Evolutionary conservation across 2,797 vertebrate species (phyloP).

Genomic region (Argyrosomus regius): DNA sequence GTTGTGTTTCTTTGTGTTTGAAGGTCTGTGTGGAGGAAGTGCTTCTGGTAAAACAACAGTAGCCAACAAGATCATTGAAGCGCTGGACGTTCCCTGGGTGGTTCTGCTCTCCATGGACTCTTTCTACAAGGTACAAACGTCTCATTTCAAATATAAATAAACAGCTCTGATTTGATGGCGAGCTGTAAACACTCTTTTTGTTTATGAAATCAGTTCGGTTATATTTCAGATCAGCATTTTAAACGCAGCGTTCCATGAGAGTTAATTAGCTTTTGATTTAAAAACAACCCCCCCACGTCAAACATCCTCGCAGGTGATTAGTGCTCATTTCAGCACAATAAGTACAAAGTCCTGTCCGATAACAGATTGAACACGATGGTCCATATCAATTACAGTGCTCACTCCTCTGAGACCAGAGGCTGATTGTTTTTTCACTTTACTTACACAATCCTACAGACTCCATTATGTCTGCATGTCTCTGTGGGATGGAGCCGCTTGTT

Average conservation of each 20-base stretch:
- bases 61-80: slow-evolving; percentile 93
- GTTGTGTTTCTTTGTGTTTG: background rate
- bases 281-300: slow-evolving; percentile 3
- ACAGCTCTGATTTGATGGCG: slow-evolving; percentile 4
- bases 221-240: slow-evolving; percentile 1
- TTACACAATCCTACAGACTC: background rate
- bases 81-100: slow-evolving; percentile 94
- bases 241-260: background rate
- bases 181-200: too few relatives aligned
- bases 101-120: slow-evolving; percentile 95
- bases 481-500: background rate
- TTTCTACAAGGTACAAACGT: slow-evolving; percentile 90
- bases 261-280: slow-evolving; percentile 20
- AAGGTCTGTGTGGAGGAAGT: slow-evolving; percentile 93
- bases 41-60: slow-evolving; percentile 94
- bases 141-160: background rate
- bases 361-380: slow-evolving; percentile 26
- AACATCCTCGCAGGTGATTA: slow-evolving; percentile 4
- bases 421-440: background rate
- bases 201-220: background rate
- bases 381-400: slow-evolving; percentile 9
- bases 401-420: slow-evolving; percentile 2
- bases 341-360: slow-evolving; percentile 29
- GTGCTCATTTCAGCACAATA: slow-evolving; percentile 37
- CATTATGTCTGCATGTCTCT: slow-evolving; percentile 3